Evolutionary conservation across 2,797 vertebrate species (phyloP), one percentile per base, ranked within the genome.

Genomic region (Sebastes dallii): DNA sequence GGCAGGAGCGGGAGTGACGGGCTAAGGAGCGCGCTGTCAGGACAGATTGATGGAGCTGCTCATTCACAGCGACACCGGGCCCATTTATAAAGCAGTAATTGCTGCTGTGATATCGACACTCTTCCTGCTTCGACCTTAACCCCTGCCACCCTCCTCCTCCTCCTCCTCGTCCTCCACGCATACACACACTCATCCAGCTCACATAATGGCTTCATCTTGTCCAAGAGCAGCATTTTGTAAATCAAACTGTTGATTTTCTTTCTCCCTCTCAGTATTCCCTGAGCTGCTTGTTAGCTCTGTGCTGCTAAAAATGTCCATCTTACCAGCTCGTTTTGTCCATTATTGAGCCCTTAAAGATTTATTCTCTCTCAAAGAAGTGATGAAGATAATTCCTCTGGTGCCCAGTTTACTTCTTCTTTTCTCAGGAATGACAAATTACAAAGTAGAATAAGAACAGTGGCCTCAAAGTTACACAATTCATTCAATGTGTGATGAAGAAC

Each of bases 61-160:
- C 95, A 97, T 97, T 95, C 92, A 76, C 93, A 91, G 91, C 87
- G 96, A 96, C 96, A 94, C 91, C 78, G 83, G 87, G 75, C 88
- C 94, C 96, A 96, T 97, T 97, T 96, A 96, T 96, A 96, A 96
- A 92, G 95, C 95, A 94, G 96, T 97, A 97, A 96, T 95, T 96
- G 95, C 94, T 95, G 95, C 93, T 92, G 94, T 92, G 95, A 97
- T 96, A 96, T 96, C 92, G 95, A 96, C 95, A 96, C 95, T 90
- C 95, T 95, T 89, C 95, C 96, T 93, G 95, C 94, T 94, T 95
- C 92, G 91, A 95, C 94, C 95, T 95, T 96, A 95, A 96, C 96
- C 95, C 91, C 88, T 90, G 86, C 91, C 92, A 83, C 88, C 92
- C 89, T 81, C 92, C 94, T 42, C 39, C 39, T 42, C 36, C 13